Evolutionary conservation across 2,888 invertebrate genomes (phyloP), one percentile per base, ranked within the genome.

Genomic region (Cenopis cana): DNA sequence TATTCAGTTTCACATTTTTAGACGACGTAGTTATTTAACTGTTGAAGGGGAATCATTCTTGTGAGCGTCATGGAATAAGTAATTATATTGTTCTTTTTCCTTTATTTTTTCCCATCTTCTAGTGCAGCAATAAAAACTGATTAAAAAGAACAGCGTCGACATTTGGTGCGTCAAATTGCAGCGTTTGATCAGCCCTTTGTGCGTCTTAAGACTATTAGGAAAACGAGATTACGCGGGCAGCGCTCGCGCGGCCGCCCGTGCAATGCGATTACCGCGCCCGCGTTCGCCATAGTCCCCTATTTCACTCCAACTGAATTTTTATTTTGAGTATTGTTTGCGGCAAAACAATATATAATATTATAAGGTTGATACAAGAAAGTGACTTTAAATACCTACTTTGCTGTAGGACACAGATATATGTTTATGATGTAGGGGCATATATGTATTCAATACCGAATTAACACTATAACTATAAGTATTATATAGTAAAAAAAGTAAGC

Each of bases 171-270:
- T 87, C 84, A 87, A 90, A 90, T 90, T 89, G 88, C 84, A 79
- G 82, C 89, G 90, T 89, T 90, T 89, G 89, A 89, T 88, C 88
- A 84, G 87, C 82, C 89, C 89, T 90, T 91, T 91, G 90, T 90
- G 78, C 83, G 87, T 85, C 85, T 85, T 91, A 91, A 92, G 90
- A 89, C 89, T 85, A 90, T 93, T 93, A 93, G 81, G 78, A 85
- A 85, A 91, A 91, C 86, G 81, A 87, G 92, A 91, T 91, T 90
- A 91, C 78, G 84, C 85, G 86, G 85, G 79, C 82, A 83, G 82
- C 88, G 90, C 88, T 84, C 83, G 89, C 89, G 88, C 89, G 87
- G 80, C 86, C 88, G 84, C 84, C 84, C 89, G 88, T 68, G 79
- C 81, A 85, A 91, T 85, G 86, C 83, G 89, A 90, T 91, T 91